Base-by-base conservation (phyloP, 2,888 invertebrate species). In the Mythimna impura region DNA sequence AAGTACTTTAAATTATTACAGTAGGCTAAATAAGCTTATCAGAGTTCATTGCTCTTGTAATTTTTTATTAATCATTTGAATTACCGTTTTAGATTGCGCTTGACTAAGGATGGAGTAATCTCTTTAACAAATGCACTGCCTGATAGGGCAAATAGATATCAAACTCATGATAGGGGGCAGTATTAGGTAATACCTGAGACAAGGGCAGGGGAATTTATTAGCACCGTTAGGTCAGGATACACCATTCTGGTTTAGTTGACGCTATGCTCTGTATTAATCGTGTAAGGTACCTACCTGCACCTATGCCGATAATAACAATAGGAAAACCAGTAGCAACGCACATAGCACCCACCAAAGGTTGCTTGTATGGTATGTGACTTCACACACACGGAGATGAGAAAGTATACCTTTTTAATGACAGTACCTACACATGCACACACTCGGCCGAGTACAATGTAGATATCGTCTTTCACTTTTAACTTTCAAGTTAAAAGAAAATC, bases 381-480 rank as follows among this genome's bases (percentile, higher is more conserved):
- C 62, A 76, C 57, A 50, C 55, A 76, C 67, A 75, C 55, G 61
- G 40, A 70, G 66, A 75, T 71, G 81, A 78, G 84, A 83, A 83
- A 84, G 73, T 72, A 73, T 68, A 72, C 58, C 62, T 61, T 73
- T 47, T 60, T 67, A 75, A 80, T 74, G 40, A 74, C 66, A 54
- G 40, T 67, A 67, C 34, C 14, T 68, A 69, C 36, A 61, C 70
- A 68, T 58, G 54, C 40, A 66, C 71, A 72, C 50, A 50, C 60
- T 60, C 43, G 63, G 36, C 17, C 52, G 65, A 72, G 61, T 73
- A 83, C 81, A 81, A 75, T 76, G 72, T 60, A 71, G 63, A 69
- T 81, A 71, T 65, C 58, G 62, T 84, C 74, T 84, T 84, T 84
- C 82, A 84, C 85, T 84, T 84, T 78, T 72, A 71, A 73, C 78